Conservation (phyloP, 2,888 invertebrate genomes). For the Tryphoninae sp. region DNA sequence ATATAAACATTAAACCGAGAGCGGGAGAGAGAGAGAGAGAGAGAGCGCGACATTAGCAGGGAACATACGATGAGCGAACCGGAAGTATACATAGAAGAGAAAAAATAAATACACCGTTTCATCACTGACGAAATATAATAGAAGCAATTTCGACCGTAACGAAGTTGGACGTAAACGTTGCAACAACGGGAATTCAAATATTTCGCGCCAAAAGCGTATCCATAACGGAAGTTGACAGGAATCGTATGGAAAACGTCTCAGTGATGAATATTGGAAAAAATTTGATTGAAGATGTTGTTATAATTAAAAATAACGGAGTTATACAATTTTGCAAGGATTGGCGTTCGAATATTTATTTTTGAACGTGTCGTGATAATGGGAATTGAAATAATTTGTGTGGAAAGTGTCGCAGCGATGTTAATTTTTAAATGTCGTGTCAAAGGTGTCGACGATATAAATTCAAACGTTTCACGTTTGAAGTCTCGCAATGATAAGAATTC, state of each 20-base stretch:
- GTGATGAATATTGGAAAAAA: background rate
- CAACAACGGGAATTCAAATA: background rate
- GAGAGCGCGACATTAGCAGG: slow-evolving; percentile 7
- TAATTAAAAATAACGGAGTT: background rate
- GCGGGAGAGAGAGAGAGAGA: no score
- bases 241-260: background rate
- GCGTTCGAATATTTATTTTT: background rate
- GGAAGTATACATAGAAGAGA: slow-evolving; percentile 16
- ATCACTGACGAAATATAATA: slow-evolving; percentile 17
- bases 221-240: background rate
- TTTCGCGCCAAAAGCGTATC: background rate
- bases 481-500: background rate
- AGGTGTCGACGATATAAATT: background rate
- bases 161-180: slow-evolving; percentile 4
- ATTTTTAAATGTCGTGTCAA: background rate
- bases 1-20: no score
- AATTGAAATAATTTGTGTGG: background rate
- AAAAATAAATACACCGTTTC: slow-evolving; percentile 38
- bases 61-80: slow-evolving; percentile 5
- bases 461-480: background rate
- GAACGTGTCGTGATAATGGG: background rate
- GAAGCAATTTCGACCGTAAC: background rate
- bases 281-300: background rate
- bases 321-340: background rate
- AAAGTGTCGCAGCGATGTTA: background rate